phyloP scores from a whole-genome alignment of 2,888 invertebrate species.

The Drosophila maculinotata region DNA sequence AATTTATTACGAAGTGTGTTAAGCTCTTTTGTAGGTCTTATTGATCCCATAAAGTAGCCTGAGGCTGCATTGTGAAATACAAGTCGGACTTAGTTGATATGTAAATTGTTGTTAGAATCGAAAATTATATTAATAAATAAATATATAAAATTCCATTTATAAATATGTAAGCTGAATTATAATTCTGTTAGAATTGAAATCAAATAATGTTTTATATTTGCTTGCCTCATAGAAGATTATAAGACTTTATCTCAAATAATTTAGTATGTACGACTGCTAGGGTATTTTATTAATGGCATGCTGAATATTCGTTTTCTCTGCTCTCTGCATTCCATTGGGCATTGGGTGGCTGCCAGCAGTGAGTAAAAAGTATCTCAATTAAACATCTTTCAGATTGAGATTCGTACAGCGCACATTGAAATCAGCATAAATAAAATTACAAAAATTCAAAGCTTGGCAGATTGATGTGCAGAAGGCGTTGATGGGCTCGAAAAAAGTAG shows the following conservation, averaged over 20 bases:
- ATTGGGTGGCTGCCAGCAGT: slow-evolving; percentile 8
- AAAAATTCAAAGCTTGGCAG: slow-evolving; percentile 53
- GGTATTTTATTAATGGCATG: background rate
- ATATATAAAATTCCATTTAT: too few relatives aligned
- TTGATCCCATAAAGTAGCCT: background rate
- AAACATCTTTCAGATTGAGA: slow-evolving; percentile 38
- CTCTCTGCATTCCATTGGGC: slow-evolving; percentile 2
- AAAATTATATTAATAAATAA: too few relatives aligned
- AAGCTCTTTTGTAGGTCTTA: background rate
- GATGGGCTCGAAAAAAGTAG: slow-evolving; percentile 36
- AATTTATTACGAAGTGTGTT: slow-evolving; percentile 9
- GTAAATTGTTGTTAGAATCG: too few relatives aligned
- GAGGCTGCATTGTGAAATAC: background rate
- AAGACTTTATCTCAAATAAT: too few relatives aligned
- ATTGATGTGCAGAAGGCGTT: slow-evolving; percentile 68
- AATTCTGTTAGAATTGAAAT: too few relatives aligned
- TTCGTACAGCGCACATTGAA: slow-evolving; percentile 33
- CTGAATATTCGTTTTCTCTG: background rate
- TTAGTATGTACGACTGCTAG: background rate
- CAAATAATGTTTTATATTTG: too few relatives aligned
- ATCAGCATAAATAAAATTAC: slow-evolving; percentile 76
- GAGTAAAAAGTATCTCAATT: slow-evolving; percentile 61
- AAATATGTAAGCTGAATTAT: too few relatives aligned
- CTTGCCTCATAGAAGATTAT: too few relatives aligned
- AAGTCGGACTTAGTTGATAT: background rate